Evolutionary conservation across 2,888 invertebrate species (phyloP).

Genomic region (Sericinus montela): DNA sequence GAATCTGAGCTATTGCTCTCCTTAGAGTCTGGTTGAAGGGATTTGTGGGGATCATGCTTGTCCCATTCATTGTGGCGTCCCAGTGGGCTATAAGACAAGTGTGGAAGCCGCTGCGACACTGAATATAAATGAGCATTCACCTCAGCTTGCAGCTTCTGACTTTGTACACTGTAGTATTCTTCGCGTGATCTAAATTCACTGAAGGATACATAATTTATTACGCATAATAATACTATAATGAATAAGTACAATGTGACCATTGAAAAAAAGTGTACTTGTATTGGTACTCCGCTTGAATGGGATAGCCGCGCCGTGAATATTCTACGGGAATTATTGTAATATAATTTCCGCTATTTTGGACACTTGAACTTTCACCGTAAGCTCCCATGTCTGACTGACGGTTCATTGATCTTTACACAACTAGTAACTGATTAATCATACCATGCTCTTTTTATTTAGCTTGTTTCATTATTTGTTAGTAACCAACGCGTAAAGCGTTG

Average conservation of each 20-base stretch:
- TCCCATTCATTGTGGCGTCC: constrained; percentile 74
- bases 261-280: constrained; percentile 63
- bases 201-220: constrained; percentile 22
- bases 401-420: constrained; percentile 49
- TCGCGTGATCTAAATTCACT: constrained; percentile 73
- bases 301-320: constrained; percentile 76
- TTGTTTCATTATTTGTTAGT: no score
- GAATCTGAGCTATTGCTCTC: constrained; percentile 75
- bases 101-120: constrained; percentile 79
- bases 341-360: constrained; percentile 74
- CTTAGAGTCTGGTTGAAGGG: constrained; percentile 69
- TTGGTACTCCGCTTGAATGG: constrained; percentile 79
- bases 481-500: no score
- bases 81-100: constrained; percentile 69
- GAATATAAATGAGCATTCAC: constrained; percentile 78
- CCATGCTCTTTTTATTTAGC: constrained; percentile 17
- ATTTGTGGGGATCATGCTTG: constrained; percentile 69
- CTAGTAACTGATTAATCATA: constrained; percentile 19
- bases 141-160: constrained; percentile 71
- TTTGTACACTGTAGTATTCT: constrained; percentile 73
- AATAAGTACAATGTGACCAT: no score
- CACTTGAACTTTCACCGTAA: constrained; percentile 69
- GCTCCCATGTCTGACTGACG: constrained; percentile 71
- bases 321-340: constrained; percentile 81
- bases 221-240: no score